phyloP scores from a whole-genome alignment of 1,140 invertebrate species.

The Armadillidium nasatum region DNA sequence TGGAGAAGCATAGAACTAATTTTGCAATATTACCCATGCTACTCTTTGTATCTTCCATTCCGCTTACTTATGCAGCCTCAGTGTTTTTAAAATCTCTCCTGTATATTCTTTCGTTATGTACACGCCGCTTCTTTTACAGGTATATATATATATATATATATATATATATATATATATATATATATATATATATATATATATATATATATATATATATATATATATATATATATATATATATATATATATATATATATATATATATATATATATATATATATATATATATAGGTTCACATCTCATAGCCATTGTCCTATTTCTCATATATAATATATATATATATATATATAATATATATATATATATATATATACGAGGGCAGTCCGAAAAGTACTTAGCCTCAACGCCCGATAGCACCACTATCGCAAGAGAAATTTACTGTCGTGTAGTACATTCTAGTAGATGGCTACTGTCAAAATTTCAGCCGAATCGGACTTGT shows the following conservation, averaged over 20 bases:
- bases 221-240: conserved; percentile 19
- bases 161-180: too few relatives aligned
- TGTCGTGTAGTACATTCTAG: too few relatives aligned
- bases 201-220: conserved; percentile 16
- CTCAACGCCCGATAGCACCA: too few relatives aligned
- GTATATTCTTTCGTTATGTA: too few relatives aligned
- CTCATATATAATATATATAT: conserved; percentile 7
- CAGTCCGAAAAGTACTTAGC: too few relatives aligned
- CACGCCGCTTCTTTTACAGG: too few relatives aligned
- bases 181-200: conserved; percentile 15
- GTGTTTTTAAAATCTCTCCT: too few relatives aligned
- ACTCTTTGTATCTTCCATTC: not conserved
- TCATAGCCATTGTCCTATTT: not conserved
- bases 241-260: conserved; percentile 20
- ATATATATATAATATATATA: conserved; percentile 16
- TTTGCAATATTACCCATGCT: not conserved
- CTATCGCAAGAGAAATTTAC: too few relatives aligned
- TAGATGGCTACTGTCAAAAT: too few relatives aligned
- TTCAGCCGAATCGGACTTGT: too few relatives aligned
- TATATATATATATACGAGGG: not conserved
- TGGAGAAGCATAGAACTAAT: not conserved
- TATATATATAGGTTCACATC: conserved; percentile 21
- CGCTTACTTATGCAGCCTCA: not conserved
- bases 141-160: too few relatives aligned
- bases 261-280: conserved; percentile 16